Base-by-base conservation (phyloP, 1,140 invertebrate genomes). In the Spodoptera frugiperda region DNA sequence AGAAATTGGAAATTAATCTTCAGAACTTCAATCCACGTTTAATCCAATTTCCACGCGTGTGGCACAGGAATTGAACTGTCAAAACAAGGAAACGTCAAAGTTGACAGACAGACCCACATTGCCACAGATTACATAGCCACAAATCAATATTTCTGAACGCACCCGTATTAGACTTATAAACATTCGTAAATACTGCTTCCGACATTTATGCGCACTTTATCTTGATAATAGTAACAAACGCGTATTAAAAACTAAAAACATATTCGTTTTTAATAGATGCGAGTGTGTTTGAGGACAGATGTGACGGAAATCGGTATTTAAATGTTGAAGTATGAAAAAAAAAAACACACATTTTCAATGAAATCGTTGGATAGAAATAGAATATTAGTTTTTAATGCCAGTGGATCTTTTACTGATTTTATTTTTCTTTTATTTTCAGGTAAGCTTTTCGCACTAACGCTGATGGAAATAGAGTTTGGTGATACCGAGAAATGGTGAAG, bases 181-280 rank as follows among this genome's bases (percentile, higher is more conserved):
- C 65, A 30, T 68, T 25, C 65, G 30, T 55, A 72, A 55, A 55
- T 33, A 39, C 68, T 46, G 53, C 21, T 72, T 72, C 53, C 68
- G 68, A 46, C 53, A 15, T 72, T 57, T 54, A 72, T 72, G 17
- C 17, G 15, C 53, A 57, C 53, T 72, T 57, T 72, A 72, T 72
- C 68, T 72, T 72, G 17, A 15, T 72, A 55, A 57, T 72, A 30
- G 33, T 46, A 72, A 46, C 4, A 39, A 39, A 46, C 30, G 68
- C 15, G 49, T 30, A 39, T 55, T 68, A 48, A 25, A 49, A 14
- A 68, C 53, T 53, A 53, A 33, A 68, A 51, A 68, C 17, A 68
- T 53, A 51, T 53, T 53, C 49, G 6, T 68, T 53, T 68, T 51
- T 72, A 44, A 72, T 70, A 44, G 53, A 17, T 10, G 14, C 53